Conservation (phyloP, 2,888 invertebrate genomes). For the Psylliodes chrysocephalus region DNA sequence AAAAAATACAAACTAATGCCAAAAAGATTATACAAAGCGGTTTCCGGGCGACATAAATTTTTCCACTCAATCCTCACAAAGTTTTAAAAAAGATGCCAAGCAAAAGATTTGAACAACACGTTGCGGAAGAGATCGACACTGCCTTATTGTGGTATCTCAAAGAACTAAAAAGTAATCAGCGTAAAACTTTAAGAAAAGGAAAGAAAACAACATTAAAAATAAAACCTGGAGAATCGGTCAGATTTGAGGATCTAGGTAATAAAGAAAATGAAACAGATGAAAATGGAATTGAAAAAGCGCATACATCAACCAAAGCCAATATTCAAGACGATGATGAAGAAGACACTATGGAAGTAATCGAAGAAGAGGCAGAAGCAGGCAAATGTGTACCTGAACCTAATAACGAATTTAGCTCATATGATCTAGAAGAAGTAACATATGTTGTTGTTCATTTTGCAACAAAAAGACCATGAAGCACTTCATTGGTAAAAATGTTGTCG, state of each 20-base stretch:
- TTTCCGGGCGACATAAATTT: no score
- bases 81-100: no score
- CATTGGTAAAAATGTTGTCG: no score
- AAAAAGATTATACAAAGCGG: no score
- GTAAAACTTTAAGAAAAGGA: neutral
- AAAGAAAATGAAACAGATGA: constrained; percentile 5
- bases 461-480: constrained; percentile 11
- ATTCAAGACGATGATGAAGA: neutral
- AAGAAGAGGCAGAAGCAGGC: constrained; percentile 1
- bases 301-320: constrained; percentile 6
- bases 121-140: no score
- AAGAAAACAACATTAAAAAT: constrained; percentile 11
- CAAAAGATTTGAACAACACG: no score
- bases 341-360: neutral
- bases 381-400: constrained; percentile 10
- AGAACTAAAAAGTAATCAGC: neutral
- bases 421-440: constrained; percentile 15
- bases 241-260: no score
- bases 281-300: constrained; percentile 1
- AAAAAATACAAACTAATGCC: no score
- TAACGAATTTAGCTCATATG: constrained; percentile 8
- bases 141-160: neutral
- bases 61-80: no score
- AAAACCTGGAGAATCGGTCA: no score
- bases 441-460: constrained; percentile 7